Base-by-base conservation (phyloP, 2,113 vertebrate genomes). In the Motacilla tschutschensis region DNA sequence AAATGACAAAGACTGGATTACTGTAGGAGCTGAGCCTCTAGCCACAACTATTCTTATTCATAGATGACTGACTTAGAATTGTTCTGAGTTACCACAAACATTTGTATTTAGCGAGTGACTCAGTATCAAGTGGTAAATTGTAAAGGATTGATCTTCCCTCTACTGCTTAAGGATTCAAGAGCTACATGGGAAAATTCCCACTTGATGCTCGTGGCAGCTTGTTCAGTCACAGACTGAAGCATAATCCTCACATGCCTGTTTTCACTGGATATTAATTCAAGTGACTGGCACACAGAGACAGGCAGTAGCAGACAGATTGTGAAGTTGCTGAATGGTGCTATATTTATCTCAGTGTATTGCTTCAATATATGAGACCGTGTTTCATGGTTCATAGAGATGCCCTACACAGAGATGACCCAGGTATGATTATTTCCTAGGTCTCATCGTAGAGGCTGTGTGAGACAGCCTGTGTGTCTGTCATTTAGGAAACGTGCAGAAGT, bases 281-380 rank as follows among this genome's bases (percentile, higher is more conserved):
- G 36, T 55, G 43, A 46, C 38, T 54, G 82, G 16, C 85, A 76
- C 40, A 54, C 18, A 66, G 54, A 76, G 31, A 40, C 19, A 77
- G 47, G 24, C n/a, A 73, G 41, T n/a, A 78, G 35, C 11, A 83
- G 31, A 10, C 51, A 70, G 50, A 57, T 6, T 55, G 48, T 2
- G 2, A 62, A 73, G 26, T 1, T 77, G 26, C 47, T 70, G 24
- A 47, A 47, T 0, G 0, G 26, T 51, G 24, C 26, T 58, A 0
- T 31, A 33, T 63, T 77, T 70, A 9, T 66, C 48, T 54, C 67
- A 55, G 14, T 86, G 17, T 72, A 38, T 46, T 73, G 21, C n/a
- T 64, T 82, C 13, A 9, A 6, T 46, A 22, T 17, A 24, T 38
- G 25, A 36, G n/a, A 60, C 64, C 3, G 1, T 41, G 40, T 62